Evolutionary conservation across 2,888 invertebrate genomes (phyloP).

Genomic region (Laspeyria flexula): DNA sequence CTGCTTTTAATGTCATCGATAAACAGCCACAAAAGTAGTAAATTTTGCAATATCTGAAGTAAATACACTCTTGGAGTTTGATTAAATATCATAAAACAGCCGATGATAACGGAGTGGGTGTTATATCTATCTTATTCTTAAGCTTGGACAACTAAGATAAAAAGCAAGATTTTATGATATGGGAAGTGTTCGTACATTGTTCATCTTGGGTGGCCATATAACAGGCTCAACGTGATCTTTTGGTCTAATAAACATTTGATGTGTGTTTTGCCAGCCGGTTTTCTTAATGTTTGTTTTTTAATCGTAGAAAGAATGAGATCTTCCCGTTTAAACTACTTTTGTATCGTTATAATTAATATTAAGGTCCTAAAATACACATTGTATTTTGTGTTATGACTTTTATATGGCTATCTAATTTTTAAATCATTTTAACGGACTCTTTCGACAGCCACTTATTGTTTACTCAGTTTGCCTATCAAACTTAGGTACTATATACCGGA

Average conservation of each 20-base stretch:
- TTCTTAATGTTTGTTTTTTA: constrained; percentile 70
- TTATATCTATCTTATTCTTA: constrained; percentile 74
- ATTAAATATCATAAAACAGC: constrained; percentile 64
- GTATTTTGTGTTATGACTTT: background rate
- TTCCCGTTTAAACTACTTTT: constrained; percentile 40
- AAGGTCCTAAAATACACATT: constrained; percentile 5
- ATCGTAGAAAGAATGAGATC: constrained; percentile 63
- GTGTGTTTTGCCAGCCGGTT: constrained; percentile 67
- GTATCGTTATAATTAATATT: constrained; percentile 37
- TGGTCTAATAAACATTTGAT: constrained; percentile 76
- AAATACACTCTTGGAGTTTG: constrained; percentile 61
- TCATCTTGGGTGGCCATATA: constrained; percentile 81
- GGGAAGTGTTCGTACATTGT: constrained; percentile 75
- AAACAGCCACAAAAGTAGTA: constrained; percentile 44
- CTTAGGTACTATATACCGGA: too few species aligned
- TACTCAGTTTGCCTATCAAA: too few species aligned
- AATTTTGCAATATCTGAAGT: constrained; percentile 62
- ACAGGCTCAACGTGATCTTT: constrained; percentile 64
- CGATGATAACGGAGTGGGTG: constrained; percentile 69
- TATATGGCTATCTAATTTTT: constrained; percentile 23
- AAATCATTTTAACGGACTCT: constrained; percentile 26
- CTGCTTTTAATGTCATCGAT: constrained; percentile 45
- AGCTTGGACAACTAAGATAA: constrained; percentile 72
- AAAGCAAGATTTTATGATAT: constrained; percentile 83
- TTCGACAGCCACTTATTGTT: background rate